Percentiles rank a stretch among this genome's conserved stretches.
These are phyloP conservation scores for Megaustenia siamemsis DNA, from an alignment of 2,888 invertebrate species.

Conservation along the genomic window DNA sequence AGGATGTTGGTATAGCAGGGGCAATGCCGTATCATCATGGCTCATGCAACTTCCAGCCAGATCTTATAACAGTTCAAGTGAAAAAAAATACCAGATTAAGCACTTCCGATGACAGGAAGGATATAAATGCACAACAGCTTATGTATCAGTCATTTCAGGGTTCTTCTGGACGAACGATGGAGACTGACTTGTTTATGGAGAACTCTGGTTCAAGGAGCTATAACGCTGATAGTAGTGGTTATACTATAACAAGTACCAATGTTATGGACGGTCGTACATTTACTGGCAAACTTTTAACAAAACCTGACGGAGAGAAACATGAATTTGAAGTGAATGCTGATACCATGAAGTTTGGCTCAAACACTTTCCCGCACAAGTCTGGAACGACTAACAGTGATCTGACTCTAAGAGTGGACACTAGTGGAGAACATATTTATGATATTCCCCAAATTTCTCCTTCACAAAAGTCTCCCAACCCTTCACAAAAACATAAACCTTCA, in stretches of 20 bases:
- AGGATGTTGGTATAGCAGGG: conserved; percentile 52
- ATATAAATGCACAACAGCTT: conserved; percentile 61
- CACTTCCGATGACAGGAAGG: conserved; percentile 60
- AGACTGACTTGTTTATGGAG: conserved; percentile 54
- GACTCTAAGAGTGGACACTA: conserved; percentile 47
- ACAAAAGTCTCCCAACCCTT: conserved; percentile 56
- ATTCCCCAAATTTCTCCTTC: conserved; percentile 65
- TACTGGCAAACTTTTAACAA: conserved; percentile 81
- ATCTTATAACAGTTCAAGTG: conserved; percentile 80
- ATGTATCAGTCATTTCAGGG: conserved; percentile 82
- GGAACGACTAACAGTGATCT: background rate
- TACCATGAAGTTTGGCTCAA: conserved; percentile 60
- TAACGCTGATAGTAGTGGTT: conserved; percentile 80
- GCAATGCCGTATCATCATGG: conserved; percentile 55
- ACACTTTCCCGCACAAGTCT: conserved; percentile 48
- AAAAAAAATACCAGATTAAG: conserved; percentile 54
- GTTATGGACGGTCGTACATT: conserved; percentile 90
- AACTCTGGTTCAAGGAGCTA: conserved; percentile 15
- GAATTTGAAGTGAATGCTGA: conserved; percentile 69
- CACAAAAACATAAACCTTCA: conserved; percentile 58
- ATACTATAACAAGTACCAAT: background rate
- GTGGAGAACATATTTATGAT: conserved; percentile 73
- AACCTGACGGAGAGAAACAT: conserved; percentile 73
- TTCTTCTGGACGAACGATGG: conserved; percentile 81
- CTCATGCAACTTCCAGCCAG: conserved; percentile 73